These are phyloP conservation scores for Drosophila kurseongensis DNA, from an alignment of 1,140 invertebrate genomes.

Conservation along the genomic window DNA sequence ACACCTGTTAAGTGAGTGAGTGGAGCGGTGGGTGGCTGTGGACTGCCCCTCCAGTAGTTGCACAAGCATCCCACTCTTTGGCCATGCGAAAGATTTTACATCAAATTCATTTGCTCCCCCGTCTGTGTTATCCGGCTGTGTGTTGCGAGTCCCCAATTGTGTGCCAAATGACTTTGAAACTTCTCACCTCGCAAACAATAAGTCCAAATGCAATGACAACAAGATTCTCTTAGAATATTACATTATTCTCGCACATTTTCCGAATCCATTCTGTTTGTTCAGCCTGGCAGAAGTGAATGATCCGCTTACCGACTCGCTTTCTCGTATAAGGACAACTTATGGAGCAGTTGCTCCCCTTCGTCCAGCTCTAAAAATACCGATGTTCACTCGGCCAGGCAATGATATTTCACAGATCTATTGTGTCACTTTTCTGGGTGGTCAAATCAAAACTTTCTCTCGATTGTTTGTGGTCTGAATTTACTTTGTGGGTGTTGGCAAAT, in stretches of 20 bases:
- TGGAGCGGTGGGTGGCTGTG: background rate
- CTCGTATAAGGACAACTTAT: background rate
- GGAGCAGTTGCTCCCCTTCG: background rate
- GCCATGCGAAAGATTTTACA: constrained; percentile 62
- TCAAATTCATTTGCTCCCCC: constrained; percentile 75
- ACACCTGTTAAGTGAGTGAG: constrained; percentile 64
- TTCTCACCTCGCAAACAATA: constrained; percentile 28
- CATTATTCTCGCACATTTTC: constrained; percentile 11
- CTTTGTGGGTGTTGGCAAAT: background rate
- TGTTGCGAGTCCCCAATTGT: constrained; percentile 49
- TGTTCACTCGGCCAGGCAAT: background rate
- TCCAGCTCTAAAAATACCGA: background rate
- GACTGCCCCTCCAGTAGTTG: constrained; percentile 3
- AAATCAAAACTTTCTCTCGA: background rate
- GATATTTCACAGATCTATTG: constrained; percentile 32
- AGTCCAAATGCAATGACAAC: constrained; percentile 40
- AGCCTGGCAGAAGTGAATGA: constrained; percentile 42
- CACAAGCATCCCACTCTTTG: constrained; percentile 57
- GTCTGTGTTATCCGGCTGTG: constrained; percentile 2
- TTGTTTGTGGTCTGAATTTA: constrained; percentile 1
- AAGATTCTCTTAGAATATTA: constrained; percentile 31
- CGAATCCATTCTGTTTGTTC: constrained; percentile 41
- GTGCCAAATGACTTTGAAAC: constrained; percentile 77
- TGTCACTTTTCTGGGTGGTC: background rate
- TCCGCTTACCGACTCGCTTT: constrained; percentile 15